Base-by-base conservation (phyloP, 2,797 vertebrate genomes). In the Onychomys leucogaster region DNA sequence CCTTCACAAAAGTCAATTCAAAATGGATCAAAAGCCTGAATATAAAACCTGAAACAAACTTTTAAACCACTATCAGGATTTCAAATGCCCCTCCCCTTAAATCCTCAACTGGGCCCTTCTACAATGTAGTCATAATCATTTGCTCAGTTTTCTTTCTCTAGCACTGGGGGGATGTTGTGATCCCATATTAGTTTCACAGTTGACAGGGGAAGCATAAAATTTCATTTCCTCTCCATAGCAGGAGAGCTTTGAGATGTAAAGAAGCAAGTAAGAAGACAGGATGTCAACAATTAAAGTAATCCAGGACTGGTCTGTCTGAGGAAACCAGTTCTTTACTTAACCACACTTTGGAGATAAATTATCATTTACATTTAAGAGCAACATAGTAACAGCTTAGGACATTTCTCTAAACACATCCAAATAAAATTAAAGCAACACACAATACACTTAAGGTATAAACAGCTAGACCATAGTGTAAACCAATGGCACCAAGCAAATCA, bases 381-480 rank as follows among this genome's bases (percentile, higher is more conserved):
- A 12, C 4, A 73, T 19, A 10, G 0, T 41, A 81, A 16, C 0
- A 17, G n/a, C 0, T 49, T 3, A 87, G 29, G 12, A 41, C 1
- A 86, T 87, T 78, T 81, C 27, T 23, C 37, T 19, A 57, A 73
- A 41, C 16, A 59, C 32, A 27, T 49, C 32, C 69, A 95, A 84
- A n/a, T 91, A 76, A 94, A 90, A 69, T 61, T 6, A 88, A 34
- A 83, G 27, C 1, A 46, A 6, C 23, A 46, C 32, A 2, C 29
- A 21, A 75, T 14, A 13, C 52, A 81, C 5, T 11, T 46, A 37
- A 0, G 4, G 23, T 81, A 37, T 81, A 41, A 67, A 55, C 6
- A 85, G 19, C 19, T 37, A n/a, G 19, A 17, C 2, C 2, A 29
- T 5, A 55, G 9, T 13, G 6, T n/a, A 41, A 76, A 37, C 76